Conservation (phyloP, 2,113 vertebrate species). For the Neolamprologus modestus region DNA sequence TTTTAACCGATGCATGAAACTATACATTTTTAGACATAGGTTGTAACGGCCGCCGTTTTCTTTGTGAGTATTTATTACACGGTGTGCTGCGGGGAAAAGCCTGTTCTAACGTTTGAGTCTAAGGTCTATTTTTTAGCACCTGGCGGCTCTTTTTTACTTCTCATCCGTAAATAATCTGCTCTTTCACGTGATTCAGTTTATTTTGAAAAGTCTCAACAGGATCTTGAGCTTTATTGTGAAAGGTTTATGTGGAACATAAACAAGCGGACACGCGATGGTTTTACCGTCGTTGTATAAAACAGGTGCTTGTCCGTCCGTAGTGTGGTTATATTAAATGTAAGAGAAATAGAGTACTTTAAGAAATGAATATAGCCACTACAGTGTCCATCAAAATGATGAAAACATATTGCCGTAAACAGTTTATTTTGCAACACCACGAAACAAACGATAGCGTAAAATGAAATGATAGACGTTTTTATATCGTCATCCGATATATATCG, state of each 20-base stretch:
- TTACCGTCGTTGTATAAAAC: fast-evolving
- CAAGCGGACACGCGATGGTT: fast-evolving
- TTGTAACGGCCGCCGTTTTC: fast-evolving
- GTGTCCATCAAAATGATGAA: fast-evolving
- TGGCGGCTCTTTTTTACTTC: too few relatives aligned
- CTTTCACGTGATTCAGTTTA: not conserved
- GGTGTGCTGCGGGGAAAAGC: fast-evolving
- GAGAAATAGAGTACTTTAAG: not conserved
- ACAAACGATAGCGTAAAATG: not conserved
- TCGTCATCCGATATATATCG: not conserved
- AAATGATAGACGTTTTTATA: not conserved
- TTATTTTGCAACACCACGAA: not conserved
- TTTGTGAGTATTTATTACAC: too few relatives aligned
- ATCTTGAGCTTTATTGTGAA: not conserved
- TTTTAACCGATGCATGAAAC: fast-evolving
- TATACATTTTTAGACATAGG: fast-evolving
- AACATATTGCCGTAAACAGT: not conserved
- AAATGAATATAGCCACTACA: not conserved
- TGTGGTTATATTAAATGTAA: not conserved
- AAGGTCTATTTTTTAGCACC: too few relatives aligned
- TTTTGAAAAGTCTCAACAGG: not conserved
- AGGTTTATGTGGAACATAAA: not conserved
- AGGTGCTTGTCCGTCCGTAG: fast-evolving
- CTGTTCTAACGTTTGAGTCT: too few relatives aligned
- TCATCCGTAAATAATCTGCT: too few relatives aligned